Evolutionary conservation across 2,797 vertebrate genomes (phyloP).

Genomic region (Varecia variegata): DNA sequence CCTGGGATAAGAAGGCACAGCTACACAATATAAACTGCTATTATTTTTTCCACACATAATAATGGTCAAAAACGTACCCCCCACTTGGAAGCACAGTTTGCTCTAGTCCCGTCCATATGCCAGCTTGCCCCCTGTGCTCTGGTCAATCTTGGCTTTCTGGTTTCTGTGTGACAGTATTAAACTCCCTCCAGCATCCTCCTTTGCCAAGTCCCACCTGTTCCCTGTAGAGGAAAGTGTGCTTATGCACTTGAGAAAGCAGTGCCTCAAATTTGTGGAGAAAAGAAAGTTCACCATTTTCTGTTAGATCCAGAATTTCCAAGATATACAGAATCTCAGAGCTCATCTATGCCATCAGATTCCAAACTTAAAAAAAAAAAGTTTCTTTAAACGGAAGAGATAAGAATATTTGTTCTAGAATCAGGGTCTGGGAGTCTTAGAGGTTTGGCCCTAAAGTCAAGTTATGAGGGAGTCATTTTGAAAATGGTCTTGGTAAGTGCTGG

Average conservation of each 20-base stretch:
- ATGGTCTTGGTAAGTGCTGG: neutral
- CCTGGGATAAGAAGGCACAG: too few relatives aligned
- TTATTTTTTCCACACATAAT: neutral
- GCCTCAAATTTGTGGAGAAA: neutral
- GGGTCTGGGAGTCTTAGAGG: too few relatives aligned
- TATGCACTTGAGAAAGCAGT: neutral
- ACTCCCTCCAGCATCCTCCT: too few relatives aligned
- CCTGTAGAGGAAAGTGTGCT: neutral
- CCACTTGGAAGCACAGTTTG: neutral
- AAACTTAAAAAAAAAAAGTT: neutral
- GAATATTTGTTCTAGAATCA: neutral
- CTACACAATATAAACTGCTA: neutral
- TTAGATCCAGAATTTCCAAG: neutral
- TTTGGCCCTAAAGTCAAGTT: neutral
- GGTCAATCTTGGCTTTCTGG: neutral
- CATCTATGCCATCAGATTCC: neutral
- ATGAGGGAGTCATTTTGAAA: neutral
- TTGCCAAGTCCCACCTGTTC: accelerated
- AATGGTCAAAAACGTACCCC: neutral
- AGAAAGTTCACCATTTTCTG: neutral
- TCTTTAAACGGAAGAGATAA: neutral
- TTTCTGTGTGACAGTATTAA: neutral
- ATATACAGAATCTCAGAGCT: neutral
- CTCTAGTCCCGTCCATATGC: too few relatives aligned
- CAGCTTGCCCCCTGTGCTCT: neutral